Base-by-base conservation (phyloP, 2,888 invertebrate genomes). In the Sinelater perroti region DNA sequence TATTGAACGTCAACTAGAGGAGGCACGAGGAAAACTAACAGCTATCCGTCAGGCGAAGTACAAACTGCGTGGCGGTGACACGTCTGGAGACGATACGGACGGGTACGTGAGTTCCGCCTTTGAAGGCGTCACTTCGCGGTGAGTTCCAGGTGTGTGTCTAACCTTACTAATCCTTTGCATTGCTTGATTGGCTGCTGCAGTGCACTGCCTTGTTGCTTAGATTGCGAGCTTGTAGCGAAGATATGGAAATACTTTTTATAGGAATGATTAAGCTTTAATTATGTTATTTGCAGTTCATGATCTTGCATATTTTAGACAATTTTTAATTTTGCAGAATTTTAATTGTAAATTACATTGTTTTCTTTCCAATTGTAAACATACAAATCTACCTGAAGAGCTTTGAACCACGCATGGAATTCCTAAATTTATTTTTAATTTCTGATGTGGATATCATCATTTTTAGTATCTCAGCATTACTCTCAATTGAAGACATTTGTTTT, bases 1-100 rank as follows among this genome's bases (percentile, higher is more conserved):
- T 70, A 97, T 97, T 73, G 98, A 99, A 78, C 87, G 91, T 65
- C 93, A 97, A 80, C 79, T 99, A 53, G 93, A 94, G 67, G 94
- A 94, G 72, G 99, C 99, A 0, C 84, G 97, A 42, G 90, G 91
- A 26, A 87, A 93, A 51, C 83, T 99, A 50, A 93, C 93, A 1
- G 92, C 92, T 35, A 94, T 99, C 72, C 85, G 97, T 4, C 94
- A 95, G 72, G 95, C 95, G 21, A 94, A 96, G 74, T 97, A 97
- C 77, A 90, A 89, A 74, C 81, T 87, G 55, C 85, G 86, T 64
- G 83, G 85, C 1, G 83, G 84, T 0, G 88, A 86, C 67, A 82
- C 85, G 0, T 82, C 82, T 1, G 83, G 86, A 0, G 85, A 86
- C 11, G 91, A 91, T 30, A 87, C 87, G 3, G 89, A 89, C 56